phyloP scores from a whole-genome alignment of 2,888 invertebrate species.

The Drepana falcataria region DNA sequence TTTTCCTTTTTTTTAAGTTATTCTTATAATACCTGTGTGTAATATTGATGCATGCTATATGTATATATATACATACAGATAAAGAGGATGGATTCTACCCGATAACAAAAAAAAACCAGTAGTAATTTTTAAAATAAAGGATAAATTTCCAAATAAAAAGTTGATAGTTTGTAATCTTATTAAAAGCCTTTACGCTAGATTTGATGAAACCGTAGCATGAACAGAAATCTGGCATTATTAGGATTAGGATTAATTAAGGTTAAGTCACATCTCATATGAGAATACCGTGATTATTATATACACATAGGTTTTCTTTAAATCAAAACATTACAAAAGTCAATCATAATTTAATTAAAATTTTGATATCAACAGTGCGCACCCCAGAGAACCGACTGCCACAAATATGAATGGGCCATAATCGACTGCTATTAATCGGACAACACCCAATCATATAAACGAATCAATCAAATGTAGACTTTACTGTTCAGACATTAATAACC shows the following conservation, averaged over 20 bases:
- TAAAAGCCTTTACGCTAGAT: constrained; percentile 34
- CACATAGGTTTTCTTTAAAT: no score
- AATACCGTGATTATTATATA: no score
- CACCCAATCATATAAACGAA: no score
- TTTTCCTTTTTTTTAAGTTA: not conserved
- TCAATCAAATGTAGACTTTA: no score
- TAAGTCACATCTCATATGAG: no score
- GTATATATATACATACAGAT: no score
- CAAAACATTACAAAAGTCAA: constrained; percentile 41
- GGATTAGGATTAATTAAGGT: no score
- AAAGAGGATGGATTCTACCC: not conserved
- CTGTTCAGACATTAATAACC: constrained; percentile 5
- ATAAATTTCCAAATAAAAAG: no score
- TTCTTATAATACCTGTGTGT: not conserved
- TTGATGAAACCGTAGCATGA: constrained; percentile 42
- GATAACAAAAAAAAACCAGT: not conserved
- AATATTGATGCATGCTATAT: not conserved
- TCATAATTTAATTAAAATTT: constrained; percentile 75
- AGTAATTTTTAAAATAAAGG: not conserved
- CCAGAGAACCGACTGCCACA: constrained; percentile 64
- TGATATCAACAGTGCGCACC: constrained; percentile 42
- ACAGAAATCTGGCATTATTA: constrained; percentile 38
- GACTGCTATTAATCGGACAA: no score
- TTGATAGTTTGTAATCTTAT: constrained; percentile 14
- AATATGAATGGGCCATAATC: constrained; percentile 30